Percentiles rank a stretch among this genome's conserved stretches.
Evolutionary conservation across 2,888 invertebrate genomes (phyloP).

Genomic region (Hypsopygia costalis): DNA sequence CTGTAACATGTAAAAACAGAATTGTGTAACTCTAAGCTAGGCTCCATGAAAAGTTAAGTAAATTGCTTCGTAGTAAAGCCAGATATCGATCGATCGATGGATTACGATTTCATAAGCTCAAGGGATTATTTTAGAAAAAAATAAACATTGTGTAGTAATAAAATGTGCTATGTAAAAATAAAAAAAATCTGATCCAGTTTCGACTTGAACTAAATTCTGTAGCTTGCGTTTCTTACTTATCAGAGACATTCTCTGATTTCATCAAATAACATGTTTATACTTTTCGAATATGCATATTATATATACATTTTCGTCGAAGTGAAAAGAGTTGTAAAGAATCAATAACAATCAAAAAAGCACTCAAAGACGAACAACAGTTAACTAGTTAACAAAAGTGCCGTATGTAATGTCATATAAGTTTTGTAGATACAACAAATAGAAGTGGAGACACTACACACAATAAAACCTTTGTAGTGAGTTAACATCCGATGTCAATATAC

Average conservation of each 20-base stretch:
- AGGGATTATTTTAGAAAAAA: no score
- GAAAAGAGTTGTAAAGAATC: background rate
- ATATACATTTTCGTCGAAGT: background rate
- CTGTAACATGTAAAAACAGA: constrained; percentile 40
- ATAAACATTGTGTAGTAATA: no score
- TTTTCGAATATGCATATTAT: background rate
- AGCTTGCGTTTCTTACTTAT: no score
- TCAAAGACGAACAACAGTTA: constrained; percentile 18
- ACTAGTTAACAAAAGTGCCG: constrained; percentile 28
- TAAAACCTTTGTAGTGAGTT: constrained; percentile 48
- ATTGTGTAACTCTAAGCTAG: constrained; percentile 25
- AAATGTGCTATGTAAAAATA: no score
- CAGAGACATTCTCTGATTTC: no score
- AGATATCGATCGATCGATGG: no score
- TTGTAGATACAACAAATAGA: constrained; percentile 26
- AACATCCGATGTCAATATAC: constrained; percentile 49
- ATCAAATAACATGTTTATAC: background rate
- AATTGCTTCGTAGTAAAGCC: background rate
- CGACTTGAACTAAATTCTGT: background rate
- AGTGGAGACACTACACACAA: constrained; percentile 31
- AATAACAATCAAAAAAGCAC: background rate
- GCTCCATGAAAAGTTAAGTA: constrained; percentile 6
- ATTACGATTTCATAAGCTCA: no score
- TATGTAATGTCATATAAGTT: constrained; percentile 4
- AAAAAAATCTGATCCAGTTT: background rate